A percentile compares a stretch with the other conserved stretches of the same genome.
Evolutionary conservation across 2,888 invertebrate species (phyloP).

Genomic region (Stratiomys singularior): DNA sequence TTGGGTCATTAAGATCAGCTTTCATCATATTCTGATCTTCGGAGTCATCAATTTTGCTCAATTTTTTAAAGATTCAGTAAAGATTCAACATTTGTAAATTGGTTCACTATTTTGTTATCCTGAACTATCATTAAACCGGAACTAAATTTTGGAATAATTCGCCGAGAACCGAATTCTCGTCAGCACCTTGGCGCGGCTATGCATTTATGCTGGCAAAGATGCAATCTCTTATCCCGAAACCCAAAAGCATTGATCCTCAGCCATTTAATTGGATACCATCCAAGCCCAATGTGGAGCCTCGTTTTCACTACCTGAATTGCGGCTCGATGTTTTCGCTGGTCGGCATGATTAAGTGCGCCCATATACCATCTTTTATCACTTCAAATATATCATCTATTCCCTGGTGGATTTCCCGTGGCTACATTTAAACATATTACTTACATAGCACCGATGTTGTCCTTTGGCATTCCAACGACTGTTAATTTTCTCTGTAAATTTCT

Average conservation of each 20-base stretch:
- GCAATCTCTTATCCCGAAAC: neutral
- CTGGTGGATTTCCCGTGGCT: neutral
- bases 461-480: neutral
- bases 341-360: constrained; percentile 29
- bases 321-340: neutral
- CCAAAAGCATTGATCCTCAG: neutral
- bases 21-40: too few relatives aligned
- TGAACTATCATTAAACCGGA: neutral
- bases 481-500: constrained; percentile 15
- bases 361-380: constrained; percentile 32
- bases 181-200: neutral
- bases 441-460: neutral
- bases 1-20: too few relatives aligned
- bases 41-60: too few relatives aligned
- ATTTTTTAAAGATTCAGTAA: too few relatives aligned
- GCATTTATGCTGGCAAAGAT: neutral
- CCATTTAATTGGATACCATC: neutral
- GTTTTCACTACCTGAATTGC: neutral
- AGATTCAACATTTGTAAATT: too few relatives aligned
- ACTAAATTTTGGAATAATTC: neutral
- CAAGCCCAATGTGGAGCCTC: neutral
- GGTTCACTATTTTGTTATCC: too few relatives aligned
- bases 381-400: constrained; percentile 10
- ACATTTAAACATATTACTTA: neutral
- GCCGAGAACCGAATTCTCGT: neutral